phyloP scores from a whole-genome alignment of 2,113 vertebrate species.

The Cynopterus brachyotis region DNA sequence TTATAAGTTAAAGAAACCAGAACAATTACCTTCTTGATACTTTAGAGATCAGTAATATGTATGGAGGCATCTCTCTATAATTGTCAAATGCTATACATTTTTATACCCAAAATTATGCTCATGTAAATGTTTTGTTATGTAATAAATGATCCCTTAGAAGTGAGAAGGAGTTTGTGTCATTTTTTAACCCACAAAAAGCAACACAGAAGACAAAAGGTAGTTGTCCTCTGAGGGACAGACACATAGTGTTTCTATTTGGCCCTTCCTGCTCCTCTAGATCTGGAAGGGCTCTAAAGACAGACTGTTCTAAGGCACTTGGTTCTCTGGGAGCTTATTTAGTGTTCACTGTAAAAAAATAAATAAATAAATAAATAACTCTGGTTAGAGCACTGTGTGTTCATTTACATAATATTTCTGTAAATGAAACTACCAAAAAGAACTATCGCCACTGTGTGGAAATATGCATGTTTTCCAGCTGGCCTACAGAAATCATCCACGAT shows the following conservation, averaged over 20 bases:
- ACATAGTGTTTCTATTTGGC: not conserved
- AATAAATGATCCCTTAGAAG: not conserved
- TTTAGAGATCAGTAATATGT: not conserved
- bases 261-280: not conserved
- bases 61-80: not conserved
- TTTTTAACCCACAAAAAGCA: not conserved
- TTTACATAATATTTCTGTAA: not conserved
- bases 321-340: not conserved
- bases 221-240: not conserved
- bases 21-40: not conserved
- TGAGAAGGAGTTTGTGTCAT: not conserved
- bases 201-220: not conserved
- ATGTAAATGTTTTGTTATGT: not conserved
- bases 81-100: not conserved
- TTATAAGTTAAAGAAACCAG: not conserved
- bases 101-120: not conserved
- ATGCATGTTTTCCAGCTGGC: not conserved
- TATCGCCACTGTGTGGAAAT: not conserved
- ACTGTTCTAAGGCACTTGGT: not conserved
- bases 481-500: not conserved
- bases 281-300: not conserved
- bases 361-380: no score
- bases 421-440: not conserved
- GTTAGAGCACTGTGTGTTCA: not conserved
- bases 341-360: not conserved